phyloP scores from a whole-genome alignment of 2,113 vertebrate genomes.

The Okapia johnstoni region DNA sequence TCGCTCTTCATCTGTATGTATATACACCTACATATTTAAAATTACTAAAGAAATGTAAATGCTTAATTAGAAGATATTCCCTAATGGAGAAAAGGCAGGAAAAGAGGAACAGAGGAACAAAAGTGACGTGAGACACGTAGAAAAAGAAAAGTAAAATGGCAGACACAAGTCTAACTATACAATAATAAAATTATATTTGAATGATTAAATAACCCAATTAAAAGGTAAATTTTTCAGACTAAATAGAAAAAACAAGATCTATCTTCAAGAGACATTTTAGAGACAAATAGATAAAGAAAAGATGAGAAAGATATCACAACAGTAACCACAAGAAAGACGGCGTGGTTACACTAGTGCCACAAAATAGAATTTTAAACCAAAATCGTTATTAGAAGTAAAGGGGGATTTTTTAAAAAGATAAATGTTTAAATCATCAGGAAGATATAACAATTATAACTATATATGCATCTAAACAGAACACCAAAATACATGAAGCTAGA shows the following conservation, averaged over 20 bases:
- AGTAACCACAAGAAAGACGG: neutral
- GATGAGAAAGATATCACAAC: neutral
- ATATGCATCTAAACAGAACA: neutral
- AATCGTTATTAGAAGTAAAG: neutral
- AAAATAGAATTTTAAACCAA: neutral
- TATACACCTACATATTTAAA: neutral
- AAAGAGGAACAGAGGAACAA: neutral
- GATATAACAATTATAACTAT: neutral
- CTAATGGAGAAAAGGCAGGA: neutral
- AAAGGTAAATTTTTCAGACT: neutral
- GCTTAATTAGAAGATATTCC: neutral
- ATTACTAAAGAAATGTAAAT: neutral
- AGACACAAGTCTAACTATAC: neutral
- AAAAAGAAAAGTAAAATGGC: accelerated
- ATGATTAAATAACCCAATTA: neutral
- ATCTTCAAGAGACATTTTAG: neutral
- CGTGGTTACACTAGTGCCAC: too few species aligned
- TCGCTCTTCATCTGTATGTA: neutral
- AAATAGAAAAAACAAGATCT: neutral
- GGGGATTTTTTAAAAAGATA: neutral
- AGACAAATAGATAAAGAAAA: neutral
- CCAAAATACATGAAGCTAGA: accelerated
- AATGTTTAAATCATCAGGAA: neutral
- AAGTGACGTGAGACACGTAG: accelerated
- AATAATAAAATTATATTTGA: too few species aligned